A percentile compares a stretch with the other conserved stretches of the same genome.
phyloP scores from a whole-genome alignment of 1,140 invertebrate genomes.

The Leptinotarsa defecta region DNA sequence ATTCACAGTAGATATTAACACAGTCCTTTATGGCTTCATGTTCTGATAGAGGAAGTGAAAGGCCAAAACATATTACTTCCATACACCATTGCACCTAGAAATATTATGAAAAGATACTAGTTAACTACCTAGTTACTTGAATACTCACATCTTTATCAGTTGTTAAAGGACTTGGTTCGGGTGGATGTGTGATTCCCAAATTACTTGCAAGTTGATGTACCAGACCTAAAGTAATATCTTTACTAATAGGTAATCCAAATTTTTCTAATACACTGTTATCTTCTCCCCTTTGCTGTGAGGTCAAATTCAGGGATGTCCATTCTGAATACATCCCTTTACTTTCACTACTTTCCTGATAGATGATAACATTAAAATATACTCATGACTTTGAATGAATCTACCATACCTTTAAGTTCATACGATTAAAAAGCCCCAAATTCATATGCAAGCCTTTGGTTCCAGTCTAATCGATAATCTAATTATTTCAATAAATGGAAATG shows the following conservation, averaged over 20 bases:
- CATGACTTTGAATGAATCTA: neutral
- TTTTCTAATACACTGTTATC: slow-evolving; percentile 84
- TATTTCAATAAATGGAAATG: too few relatives aligned
- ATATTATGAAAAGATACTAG: neutral
- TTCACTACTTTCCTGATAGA: slow-evolving; percentile 57
- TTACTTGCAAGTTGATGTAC: slow-evolving; percentile 80
- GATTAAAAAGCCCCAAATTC: slow-evolving; percentile 77
- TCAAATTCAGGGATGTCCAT: slow-evolving; percentile 77
- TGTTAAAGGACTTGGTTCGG: slow-evolving; percentile 74
- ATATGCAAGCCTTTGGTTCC: slow-evolving; percentile 59
- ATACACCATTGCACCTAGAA: slow-evolving; percentile 82
- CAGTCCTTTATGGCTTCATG: slow-evolving; percentile 95
- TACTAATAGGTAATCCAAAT: slow-evolving; percentile 75
- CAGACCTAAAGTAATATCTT: slow-evolving; percentile 82
- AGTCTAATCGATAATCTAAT: too few relatives aligned
- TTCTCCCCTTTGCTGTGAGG: slow-evolving; percentile 69
- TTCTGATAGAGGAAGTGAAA: slow-evolving; percentile 86
- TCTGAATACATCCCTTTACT: slow-evolving; percentile 81
- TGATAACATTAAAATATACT: slow-evolving; percentile 18
- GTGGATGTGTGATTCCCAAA: slow-evolving; percentile 75
- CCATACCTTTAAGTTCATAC: slow-evolving; percentile 71
- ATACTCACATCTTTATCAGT: slow-evolving; percentile 74
- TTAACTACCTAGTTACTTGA: neutral
- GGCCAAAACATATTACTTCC: slow-evolving; percentile 91
- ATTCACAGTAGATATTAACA: slow-evolving; percentile 96